Percentiles rank a stretch among this genome's conserved stretches.
Evolutionary conservation across 2,797 vertebrate genomes (phyloP).

Genomic region (Bufotes viridis): DNA sequence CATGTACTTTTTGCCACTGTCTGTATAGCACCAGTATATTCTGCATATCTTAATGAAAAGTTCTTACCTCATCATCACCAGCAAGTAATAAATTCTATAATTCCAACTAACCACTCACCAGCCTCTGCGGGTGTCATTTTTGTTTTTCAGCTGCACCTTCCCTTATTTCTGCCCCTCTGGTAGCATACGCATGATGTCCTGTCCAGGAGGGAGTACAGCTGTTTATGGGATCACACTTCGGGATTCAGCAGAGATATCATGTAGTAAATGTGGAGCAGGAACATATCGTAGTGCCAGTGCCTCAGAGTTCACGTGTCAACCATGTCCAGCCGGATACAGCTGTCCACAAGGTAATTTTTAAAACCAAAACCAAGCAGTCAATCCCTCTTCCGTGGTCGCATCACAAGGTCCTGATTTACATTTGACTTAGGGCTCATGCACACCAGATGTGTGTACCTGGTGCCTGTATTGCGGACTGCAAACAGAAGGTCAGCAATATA

Average conservation of each 20-base stretch:
- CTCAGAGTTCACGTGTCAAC: conserved; percentile 73
- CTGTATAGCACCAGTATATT: not conserved
- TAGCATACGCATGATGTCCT: conserved; percentile 76
- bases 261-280: conserved; percentile 80
- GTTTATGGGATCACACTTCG: conserved; percentile 79
- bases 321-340: conserved; percentile 86
- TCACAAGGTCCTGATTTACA: too few relatives aligned
- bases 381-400: not conserved
- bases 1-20: not conserved
- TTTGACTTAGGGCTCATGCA: too few relatives aligned
- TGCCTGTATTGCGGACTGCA: too few relatives aligned
- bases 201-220: conserved; percentile 82
- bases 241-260: conserved; percentile 79
- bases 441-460: too few relatives aligned
- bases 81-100: not conserved
- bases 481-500: too few relatives aligned
- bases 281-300: conserved; percentile 76
- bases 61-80: not conserved
- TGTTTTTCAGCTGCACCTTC: conserved; percentile 82
- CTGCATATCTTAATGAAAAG: not conserved
- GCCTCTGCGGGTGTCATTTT: not conserved
- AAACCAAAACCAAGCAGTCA: not conserved
- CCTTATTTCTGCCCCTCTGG: conserved; percentile 87
- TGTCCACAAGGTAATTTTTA: conserved; percentile 80
- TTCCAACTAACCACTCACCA: not conserved